Evolutionary conservation across 2,888 invertebrate species (phyloP), one percentile per base, ranked within the genome.

Genomic region (Bibio marci): DNA sequence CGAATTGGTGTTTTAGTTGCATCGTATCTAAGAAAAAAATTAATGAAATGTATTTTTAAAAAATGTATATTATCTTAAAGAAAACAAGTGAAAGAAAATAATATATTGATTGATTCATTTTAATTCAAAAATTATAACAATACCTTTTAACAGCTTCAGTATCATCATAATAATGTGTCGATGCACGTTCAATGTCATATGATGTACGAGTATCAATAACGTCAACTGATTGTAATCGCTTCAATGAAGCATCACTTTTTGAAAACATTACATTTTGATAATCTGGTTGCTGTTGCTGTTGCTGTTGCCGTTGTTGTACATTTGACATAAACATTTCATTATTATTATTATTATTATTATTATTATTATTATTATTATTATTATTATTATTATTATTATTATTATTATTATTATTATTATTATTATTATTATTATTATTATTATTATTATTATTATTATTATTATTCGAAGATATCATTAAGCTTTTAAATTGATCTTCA

Each of bases 401-500:
- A 22, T 22, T 22, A 8, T 8, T 22, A 22, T 22, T 22, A 22
- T 22, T 6, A 22, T 8, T 22, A 19, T 39, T 38, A 35, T 43
- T 41, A 35, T 43, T 43, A 22, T 44, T 41, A 27, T 40, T 44
- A 13, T 37, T 30, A 18, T 40, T 8, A 22, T 22, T 35, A 19
- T 25, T 35, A 30, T 33, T 39, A 25, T 36, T 31, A 38, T 41
- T 41, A 32, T 35, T 37, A 38, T 43, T 46, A 26, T 45, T 46
- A 32, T 43, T 46, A 7, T 44, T 44, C 12, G 49, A 45, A 8
- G 48, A 45, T 39, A 50, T 49, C 43, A 51, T 49, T 26, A 51
- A 43, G 41, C 46, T 49, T 42, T 50, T 45, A 14, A 52, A 43
- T 42, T 52, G 51, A 45, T 46, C 49, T 13, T 48, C 49, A 32